A percentile compares a stretch with the other conserved stretches of the same genome.
These are phyloP conservation scores for Rallus crepitans DNA, from an alignment of 2,797 vertebrate genomes.

Conservation along the genomic window DNA sequence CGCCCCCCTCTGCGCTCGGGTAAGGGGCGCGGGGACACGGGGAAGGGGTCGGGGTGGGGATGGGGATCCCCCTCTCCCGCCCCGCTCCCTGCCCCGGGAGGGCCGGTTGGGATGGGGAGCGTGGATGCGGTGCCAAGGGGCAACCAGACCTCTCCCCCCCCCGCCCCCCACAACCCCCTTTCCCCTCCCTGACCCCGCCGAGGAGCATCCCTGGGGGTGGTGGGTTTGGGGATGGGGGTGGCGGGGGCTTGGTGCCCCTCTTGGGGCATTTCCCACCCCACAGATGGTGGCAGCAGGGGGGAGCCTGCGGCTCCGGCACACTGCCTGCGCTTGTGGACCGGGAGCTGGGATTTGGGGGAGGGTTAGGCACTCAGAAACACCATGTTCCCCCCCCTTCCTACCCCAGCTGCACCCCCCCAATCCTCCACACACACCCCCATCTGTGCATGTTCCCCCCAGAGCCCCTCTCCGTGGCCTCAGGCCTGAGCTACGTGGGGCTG, in stretches of 20 bases:
- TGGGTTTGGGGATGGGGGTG: background rate
- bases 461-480: background rate
- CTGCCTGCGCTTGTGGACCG: background rate
- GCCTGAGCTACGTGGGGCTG: background rate
- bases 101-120: background rate
- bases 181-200: no score
- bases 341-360: background rate
- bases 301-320: background rate
- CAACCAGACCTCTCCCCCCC: background rate
- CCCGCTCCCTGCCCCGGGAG: background rate
- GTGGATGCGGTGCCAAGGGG: fast-evolving
- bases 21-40: conserved; percentile 39
- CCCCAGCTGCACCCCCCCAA: fast-evolving
- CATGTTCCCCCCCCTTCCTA: background rate
- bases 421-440: background rate
- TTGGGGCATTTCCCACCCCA: background rate
- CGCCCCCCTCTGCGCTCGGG: conserved; percentile 66
- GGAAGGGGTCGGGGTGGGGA: background rate
- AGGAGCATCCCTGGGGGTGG: fast-evolving
- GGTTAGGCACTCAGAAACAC: background rate
- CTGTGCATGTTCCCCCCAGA: background rate
- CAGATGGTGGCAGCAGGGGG: background rate
- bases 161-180: no score
- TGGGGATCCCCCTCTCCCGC: background rate
- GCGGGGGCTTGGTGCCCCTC: background rate